These are phyloP conservation scores for Caranx ignobilis DNA, from an alignment of 2,113 vertebrate species.

Conservation along the genomic window DNA sequence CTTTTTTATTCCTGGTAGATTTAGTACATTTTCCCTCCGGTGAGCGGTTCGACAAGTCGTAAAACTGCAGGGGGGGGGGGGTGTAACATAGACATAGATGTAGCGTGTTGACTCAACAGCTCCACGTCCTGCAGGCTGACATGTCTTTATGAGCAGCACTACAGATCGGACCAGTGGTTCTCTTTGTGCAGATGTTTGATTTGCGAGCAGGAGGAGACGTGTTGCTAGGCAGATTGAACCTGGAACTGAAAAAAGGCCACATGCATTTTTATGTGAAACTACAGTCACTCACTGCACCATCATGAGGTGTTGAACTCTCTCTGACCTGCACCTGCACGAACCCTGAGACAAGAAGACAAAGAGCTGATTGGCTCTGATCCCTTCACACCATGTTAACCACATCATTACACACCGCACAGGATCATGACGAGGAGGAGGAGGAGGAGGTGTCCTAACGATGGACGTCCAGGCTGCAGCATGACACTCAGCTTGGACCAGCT, in stretches of 20 bases:
- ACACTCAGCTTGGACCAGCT: constrained; percentile 15
- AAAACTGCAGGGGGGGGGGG: not conserved
- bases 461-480: constrained; percentile 6
- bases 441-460: not conserved
- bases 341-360: constrained; percentile 16
- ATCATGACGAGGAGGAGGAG: constrained; percentile 47
- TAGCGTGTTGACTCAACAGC: not conserved
- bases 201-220: not conserved
- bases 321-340: constrained; percentile 13
- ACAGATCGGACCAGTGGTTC: constrained; percentile 6
- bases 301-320: constrained; percentile 15
- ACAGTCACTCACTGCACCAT: not conserved
- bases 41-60: constrained; percentile 6
- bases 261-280: too few species aligned
- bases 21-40: not conserved
- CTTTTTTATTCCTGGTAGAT: not conserved
- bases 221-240: not conserved
- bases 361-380: constrained; percentile 22
- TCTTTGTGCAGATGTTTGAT: constrained; percentile 17
- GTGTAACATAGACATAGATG: not conserved
- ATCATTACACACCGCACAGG: constrained; percentile 55
- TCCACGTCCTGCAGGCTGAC: not conserved
- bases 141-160: constrained; percentile 7
- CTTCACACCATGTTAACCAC: constrained; percentile 24
- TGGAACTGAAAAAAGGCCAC: too few species aligned